phyloP scores from a whole-genome alignment of 1,140 invertebrate species.

The Gerris buenoi region DNA sequence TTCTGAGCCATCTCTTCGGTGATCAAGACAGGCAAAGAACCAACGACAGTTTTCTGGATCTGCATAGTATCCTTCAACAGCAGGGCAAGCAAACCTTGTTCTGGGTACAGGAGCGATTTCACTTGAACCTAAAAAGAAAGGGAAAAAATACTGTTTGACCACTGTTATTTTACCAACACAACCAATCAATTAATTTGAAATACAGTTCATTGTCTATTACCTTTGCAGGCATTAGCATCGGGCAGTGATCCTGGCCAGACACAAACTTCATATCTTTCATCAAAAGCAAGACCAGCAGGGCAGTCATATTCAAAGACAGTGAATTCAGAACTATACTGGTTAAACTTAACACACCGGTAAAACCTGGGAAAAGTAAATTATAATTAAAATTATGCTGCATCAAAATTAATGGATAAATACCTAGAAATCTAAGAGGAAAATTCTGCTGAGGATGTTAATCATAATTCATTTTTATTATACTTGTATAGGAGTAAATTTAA shows the following conservation, averaged over 20 bases:
- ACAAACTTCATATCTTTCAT: conserved; percentile 61
- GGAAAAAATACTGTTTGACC: too few species aligned
- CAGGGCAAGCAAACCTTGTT: conserved; percentile 45
- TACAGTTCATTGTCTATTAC: too few species aligned
- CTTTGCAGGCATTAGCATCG: conserved; percentile 48
- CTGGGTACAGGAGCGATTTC: conserved; percentile 55
- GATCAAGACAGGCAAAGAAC: conserved; percentile 71
- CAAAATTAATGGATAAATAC: too few species aligned
- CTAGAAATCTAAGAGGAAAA: too few species aligned
- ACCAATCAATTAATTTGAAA: too few species aligned
- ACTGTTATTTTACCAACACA: too few species aligned
- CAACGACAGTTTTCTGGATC: conserved; percentile 70
- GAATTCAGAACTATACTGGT: conserved; percentile 54
- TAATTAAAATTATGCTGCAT: too few species aligned
- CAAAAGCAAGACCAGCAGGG: conserved; percentile 62
- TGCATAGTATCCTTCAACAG: conserved; percentile 48
- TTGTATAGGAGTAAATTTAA: too few species aligned
- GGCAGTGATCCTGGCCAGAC: conserved; percentile 63
- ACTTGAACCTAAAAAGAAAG: conserved; percentile 41
- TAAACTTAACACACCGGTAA: conserved; percentile 68
- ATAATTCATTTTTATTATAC: too few species aligned
- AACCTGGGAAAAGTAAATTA: conserved; percentile 42
- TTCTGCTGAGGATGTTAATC: too few species aligned
- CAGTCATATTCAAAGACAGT: conserved; percentile 72
- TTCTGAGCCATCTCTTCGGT: conserved; percentile 40